Conservation (phyloP, 2,113 vertebrate genomes). For the Ceratotherium simum region DNA sequence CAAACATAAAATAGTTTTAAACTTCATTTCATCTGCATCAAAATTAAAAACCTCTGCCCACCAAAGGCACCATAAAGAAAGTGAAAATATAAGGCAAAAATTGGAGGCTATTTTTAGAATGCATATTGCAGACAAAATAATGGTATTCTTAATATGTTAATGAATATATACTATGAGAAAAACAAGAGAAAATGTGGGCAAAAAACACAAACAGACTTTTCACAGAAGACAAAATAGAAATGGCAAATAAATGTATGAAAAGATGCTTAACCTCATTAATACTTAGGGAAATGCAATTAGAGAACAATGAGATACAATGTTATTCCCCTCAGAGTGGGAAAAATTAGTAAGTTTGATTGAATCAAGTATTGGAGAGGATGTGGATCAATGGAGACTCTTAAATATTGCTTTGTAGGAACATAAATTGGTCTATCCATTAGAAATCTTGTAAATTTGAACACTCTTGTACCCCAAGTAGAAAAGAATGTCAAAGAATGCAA, state of each 20-base stretch:
- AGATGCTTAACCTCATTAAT: neutral
- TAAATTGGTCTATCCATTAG: neutral
- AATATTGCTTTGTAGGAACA: neutral
- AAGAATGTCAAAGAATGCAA: neutral
- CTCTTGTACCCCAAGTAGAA: neutral
- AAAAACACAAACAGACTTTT: neutral
- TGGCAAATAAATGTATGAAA: neutral
- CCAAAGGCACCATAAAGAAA: neutral
- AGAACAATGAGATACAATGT: neutral
- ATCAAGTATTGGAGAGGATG: neutral
- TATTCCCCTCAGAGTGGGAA: neutral
- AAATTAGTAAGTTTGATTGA: conserved; percentile 16
- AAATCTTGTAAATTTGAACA: conserved; percentile 39
- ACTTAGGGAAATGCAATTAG: neutral
- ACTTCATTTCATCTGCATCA: neutral
- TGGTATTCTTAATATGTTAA: neutral
- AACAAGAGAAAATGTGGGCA: neutral
- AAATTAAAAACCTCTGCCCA: neutral
- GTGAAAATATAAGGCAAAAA: neutral
- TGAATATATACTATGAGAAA: neutral
- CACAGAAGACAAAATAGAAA: neutral
- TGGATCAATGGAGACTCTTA: neutral
- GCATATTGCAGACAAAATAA: neutral
- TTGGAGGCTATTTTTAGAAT: neutral
- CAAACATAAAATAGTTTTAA: neutral